These are phyloP conservation scores for Enteromius mattozi DNA, from an alignment of 2,797 vertebrate species.

Conservation along the genomic window DNA sequence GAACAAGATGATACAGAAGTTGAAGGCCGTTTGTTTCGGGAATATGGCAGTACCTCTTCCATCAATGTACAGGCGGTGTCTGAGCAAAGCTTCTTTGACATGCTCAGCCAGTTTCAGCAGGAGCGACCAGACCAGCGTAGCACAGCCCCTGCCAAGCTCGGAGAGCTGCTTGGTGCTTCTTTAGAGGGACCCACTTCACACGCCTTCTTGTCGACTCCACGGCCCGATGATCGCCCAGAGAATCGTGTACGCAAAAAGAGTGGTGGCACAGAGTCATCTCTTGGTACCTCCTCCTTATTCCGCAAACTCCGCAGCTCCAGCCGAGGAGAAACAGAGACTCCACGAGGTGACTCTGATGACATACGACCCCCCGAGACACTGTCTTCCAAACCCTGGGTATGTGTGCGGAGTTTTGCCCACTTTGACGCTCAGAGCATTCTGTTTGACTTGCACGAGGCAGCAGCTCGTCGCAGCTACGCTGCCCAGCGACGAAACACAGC, in stretches of 20 bases:
- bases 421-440: constrained; percentile 91
- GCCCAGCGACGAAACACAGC: constrained; percentile 89
- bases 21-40: constrained; percentile 79
- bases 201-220: constrained; percentile 60
- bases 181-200: constrained; percentile 64
- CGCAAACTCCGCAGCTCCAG: constrained; percentile 83
- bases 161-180: constrained; percentile 75
- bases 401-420: constrained; percentile 89
- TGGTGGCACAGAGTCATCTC: constrained; percentile 80
- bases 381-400: constrained; percentile 80
- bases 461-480: constrained; percentile 74
- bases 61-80: constrained; percentile 91
- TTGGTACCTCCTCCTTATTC: constrained; percentile 88
- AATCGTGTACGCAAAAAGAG: constrained; percentile 80
- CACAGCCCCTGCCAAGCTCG: constrained; percentile 67
- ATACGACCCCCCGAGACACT: constrained; percentile 62
- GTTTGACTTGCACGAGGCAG: constrained; percentile 88
- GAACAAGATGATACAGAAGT: constrained; percentile 85
- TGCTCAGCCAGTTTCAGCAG: constrained; percentile 88
- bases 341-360: constrained; percentile 76
- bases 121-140: constrained; percentile 79
- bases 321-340: constrained; percentile 77
- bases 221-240: constrained; percentile 71
- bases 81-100: constrained; percentile 91
- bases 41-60: constrained; percentile 95